Percentiles rank a stretch among this genome's conserved stretches.
Conservation (phyloP, 2,888 invertebrate genomes). For the Ethmia dodecea region DNA sequence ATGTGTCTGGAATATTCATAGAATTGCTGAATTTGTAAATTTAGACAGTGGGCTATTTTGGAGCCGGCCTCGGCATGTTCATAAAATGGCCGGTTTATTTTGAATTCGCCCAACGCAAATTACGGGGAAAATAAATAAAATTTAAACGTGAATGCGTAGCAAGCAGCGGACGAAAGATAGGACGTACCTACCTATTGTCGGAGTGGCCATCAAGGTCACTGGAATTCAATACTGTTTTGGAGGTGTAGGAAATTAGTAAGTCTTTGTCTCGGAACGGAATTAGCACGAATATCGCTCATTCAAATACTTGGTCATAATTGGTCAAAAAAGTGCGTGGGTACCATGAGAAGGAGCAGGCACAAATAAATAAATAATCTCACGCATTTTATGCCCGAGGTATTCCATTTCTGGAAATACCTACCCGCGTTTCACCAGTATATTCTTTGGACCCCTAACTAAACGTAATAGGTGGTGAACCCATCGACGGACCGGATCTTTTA, state of each 20-base stretch:
- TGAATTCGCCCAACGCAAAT: conserved; percentile 46
- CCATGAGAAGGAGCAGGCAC: too few species aligned
- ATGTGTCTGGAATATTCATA: background rate
- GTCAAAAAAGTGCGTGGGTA: too few species aligned
- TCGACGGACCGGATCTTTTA: too few species aligned
- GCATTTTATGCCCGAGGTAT: too few species aligned
- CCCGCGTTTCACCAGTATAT: too few species aligned
- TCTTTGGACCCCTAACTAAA: too few species aligned
- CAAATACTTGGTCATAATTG: too few species aligned
- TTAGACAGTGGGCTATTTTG: conserved; percentile 40
- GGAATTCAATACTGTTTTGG: conserved; percentile 31
- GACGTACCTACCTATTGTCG: conserved; percentile 21
- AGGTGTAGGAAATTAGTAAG: conserved; percentile 30
- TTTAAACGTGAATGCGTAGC: conserved; percentile 10
- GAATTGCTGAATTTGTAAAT: conserved; percentile 20
- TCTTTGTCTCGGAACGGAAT: conserved; percentile 34
- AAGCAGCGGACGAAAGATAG: conserved; percentile 14
- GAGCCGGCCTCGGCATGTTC: conserved; percentile 47
- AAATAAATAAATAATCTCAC: too few species aligned
- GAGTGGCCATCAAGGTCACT: conserved; percentile 18
- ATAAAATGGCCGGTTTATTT: conserved; percentile 62
- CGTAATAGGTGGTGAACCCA: too few species aligned
- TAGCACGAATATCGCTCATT: too few species aligned
- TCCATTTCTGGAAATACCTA: too few species aligned
- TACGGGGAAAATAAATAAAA: conserved; percentile 46